phyloP scores from a whole-genome alignment of 2,888 invertebrate genomes.

The Melanostoma mellinum region DNA sequence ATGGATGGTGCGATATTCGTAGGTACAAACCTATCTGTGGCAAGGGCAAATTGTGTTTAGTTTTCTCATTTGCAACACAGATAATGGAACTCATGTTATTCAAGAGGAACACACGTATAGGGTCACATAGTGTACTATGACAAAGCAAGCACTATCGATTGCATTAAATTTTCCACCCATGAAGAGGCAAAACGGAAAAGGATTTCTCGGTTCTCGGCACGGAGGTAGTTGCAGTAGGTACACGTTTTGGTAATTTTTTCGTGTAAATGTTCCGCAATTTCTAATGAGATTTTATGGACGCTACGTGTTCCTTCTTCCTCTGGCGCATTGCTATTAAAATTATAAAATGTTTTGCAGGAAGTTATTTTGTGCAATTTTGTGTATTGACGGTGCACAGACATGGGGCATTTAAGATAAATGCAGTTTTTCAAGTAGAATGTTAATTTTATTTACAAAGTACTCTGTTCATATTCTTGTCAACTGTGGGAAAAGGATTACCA shows the following conservation, averaged over 20 bases:
- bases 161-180: constrained; percentile 36
- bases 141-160: constrained; percentile 46
- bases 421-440: too few species aligned
- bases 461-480: too few species aligned
- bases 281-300: constrained; percentile 59
- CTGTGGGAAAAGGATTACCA: too few species aligned
- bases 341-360: constrained; percentile 23
- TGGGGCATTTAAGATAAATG: constrained; percentile 20
- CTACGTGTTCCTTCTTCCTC: constrained; percentile 43
- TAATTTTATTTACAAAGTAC: too few species aligned
- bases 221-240: background rate
- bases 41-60: constrained; percentile 50
- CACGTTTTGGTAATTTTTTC: constrained; percentile 50
- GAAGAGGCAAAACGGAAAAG: background rate
- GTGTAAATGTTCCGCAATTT: constrained; percentile 23
- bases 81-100: constrained; percentile 18
- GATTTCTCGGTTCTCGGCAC: background rate
- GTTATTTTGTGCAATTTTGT: background rate
- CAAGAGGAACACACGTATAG: background rate
- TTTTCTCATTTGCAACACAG: constrained; percentile 49
- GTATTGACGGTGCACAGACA: too few species aligned
- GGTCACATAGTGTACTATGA: constrained; percentile 12
- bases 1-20: constrained; percentile 46
- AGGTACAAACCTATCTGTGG: constrained; percentile 14
- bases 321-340: constrained; percentile 18